Conservation (phyloP, 2,888 invertebrate genomes). For the Leptinotarsa peninsularis region DNA sequence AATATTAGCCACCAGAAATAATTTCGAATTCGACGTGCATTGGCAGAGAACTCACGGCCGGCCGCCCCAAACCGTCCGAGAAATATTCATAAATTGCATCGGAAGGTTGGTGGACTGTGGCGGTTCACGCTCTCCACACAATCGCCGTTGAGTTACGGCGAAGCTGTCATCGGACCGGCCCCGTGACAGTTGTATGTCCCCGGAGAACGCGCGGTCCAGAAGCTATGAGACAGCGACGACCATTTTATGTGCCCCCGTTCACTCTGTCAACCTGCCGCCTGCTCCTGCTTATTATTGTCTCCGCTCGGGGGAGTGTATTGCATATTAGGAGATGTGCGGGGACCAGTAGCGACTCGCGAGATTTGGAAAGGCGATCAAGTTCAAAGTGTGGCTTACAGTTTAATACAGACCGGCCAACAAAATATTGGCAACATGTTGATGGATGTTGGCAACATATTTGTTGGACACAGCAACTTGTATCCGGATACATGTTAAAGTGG, state of each 20-base stretch:
- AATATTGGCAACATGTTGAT: too few relatives aligned
- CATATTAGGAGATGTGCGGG: conserved; percentile 12
- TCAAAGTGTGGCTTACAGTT: too few relatives aligned
- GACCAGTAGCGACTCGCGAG: neutral
- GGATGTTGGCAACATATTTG: too few relatives aligned
- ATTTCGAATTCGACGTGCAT: neutral
- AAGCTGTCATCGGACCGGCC: conserved; percentile 52
- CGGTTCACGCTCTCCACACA: conserved; percentile 53
- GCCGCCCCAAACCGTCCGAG: conserved; percentile 22
- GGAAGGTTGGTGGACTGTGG: conserved; percentile 43
- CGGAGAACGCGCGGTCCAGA: conserved; percentile 43
- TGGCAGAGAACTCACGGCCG: neutral
- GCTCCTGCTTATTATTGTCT: conserved; percentile 33
- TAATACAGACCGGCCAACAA: too few relatives aligned
- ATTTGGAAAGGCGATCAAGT: too few relatives aligned
- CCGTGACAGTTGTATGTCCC: conserved; percentile 57
- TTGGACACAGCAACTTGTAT: too few relatives aligned
- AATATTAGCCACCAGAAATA: neutral
- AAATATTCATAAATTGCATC: conserved; percentile 57
- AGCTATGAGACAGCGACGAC: conserved; percentile 55
- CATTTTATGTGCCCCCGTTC: conserved; percentile 55
- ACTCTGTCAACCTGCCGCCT: conserved; percentile 54
- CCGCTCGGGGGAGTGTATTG: conserved; percentile 9
- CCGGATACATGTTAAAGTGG: too few relatives aligned
- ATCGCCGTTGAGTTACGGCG: conserved; percentile 41